Percentiles rank a stretch among this genome's conserved stretches.
phyloP scores from a whole-genome alignment of 2,113 vertebrate genomes.

The Dipodomys merriami region DNA sequence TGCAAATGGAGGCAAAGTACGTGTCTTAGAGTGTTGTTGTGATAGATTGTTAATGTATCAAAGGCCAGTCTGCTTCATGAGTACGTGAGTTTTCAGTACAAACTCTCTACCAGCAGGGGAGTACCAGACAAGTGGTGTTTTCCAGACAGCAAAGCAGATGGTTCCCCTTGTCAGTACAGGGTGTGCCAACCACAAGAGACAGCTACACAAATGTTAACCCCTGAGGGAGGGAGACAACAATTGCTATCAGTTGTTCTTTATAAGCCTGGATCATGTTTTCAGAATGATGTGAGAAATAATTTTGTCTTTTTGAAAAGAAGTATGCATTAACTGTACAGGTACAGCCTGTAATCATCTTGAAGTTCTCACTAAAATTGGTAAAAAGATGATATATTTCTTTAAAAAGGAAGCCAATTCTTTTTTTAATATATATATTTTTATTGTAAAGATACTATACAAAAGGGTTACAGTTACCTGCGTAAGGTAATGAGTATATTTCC shows the following conservation, averaged over 20 bases:
- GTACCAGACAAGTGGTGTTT: slow-evolving; percentile 72
- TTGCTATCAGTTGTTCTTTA: slow-evolving; percentile 48
- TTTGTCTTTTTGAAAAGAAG: slow-evolving; percentile 50
- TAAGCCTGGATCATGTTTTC: not conserved
- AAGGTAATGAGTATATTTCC: no score
- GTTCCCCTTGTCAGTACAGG: slow-evolving; percentile 79
- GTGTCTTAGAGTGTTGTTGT: slow-evolving; percentile 42
- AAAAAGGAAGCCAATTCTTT: not conserved
- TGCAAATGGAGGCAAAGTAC: slow-evolving; percentile 13
- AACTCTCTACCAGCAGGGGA: slow-evolving; percentile 75
- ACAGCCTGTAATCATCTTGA: not conserved
- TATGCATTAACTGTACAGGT: not conserved
- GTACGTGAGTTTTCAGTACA: slow-evolving; percentile 55
- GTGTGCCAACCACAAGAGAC: slow-evolving; percentile 80
- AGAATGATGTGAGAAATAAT: slow-evolving; percentile 38
- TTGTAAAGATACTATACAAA: no score
- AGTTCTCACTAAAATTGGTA: not conserved
- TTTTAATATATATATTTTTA: no score
- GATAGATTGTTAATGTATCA: not conserved
- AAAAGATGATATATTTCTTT: not conserved
- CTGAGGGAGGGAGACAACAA: slow-evolving; percentile 67
- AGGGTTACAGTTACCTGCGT: no score
- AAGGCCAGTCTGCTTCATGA: not conserved
- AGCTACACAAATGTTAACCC: slow-evolving; percentile 80
- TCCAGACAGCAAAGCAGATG: slow-evolving; percentile 84